Evolutionary conservation across 2,888 invertebrate species (phyloP), one percentile per base, ranked within the genome.

Genomic region (Tinea semifulvella): DNA sequence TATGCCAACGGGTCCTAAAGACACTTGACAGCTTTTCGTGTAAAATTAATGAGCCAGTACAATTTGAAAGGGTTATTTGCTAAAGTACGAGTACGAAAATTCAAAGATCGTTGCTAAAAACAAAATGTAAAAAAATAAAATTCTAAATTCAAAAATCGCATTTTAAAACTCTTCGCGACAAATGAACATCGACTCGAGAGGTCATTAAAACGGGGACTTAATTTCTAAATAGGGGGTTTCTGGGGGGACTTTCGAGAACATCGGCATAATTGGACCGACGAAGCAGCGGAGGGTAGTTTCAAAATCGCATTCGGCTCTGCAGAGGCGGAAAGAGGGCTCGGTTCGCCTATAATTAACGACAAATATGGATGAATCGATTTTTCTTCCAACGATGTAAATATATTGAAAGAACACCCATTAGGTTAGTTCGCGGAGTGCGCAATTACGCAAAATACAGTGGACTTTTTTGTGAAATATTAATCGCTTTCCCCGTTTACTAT

Each of bases 291-390:
- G 79, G 74, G 74, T 45, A 47, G 36, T 66, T 71, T 75, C 62
- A 72, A 43, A 77, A 80, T 77, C 77, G 73, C 65, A 79, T 80
- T 80, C 72, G 69, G 65, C 65, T 58, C 69, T 68, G 72, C 64
- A 65, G 67, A 74, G 66, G 79, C 79, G 80, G 75, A 80, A 80
- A 72, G 76, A 68, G 76, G 73, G 71, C 70, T 73, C 73, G 36
- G 45, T 40, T 31, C 73, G 73, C 67, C 69, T 65, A 76, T 80
- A 79, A 80, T 80, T 79, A 79, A 79, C 77, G 76, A 77, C 79
- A 79, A 79, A 80, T 80, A 75, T 79, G 79, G 75, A 75, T 69
- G 68, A 75, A 79, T 79, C 76, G 79, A 77, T 76, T 73, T 71
- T 69, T 69, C 27, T 38, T 17, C n/a, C 39, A 16, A 28, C 31